These are phyloP conservation scores for Liodrosophila aerea DNA, from an alignment of 2,888 invertebrate genomes.

Conservation along the genomic window DNA sequence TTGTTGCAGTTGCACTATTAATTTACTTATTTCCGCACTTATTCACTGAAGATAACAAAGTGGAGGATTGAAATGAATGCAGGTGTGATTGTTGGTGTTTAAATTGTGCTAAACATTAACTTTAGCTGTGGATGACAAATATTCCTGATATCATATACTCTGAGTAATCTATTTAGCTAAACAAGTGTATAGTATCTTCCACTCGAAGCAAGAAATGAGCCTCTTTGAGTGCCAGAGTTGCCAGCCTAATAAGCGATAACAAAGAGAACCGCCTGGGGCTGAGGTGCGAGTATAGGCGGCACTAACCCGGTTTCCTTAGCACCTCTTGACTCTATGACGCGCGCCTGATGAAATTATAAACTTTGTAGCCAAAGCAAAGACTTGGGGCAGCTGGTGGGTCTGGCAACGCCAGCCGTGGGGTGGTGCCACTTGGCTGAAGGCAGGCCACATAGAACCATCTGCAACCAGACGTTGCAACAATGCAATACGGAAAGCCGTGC, in stretches of 20 bases:
- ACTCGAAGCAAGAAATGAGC: no score
- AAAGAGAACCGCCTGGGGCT: constrained; percentile 32
- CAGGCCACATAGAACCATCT: constrained; percentile 2
- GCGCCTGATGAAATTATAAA: constrained; percentile 67
- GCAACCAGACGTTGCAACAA: constrained; percentile 21
- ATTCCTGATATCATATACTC: no score
- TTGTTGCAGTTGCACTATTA: neutral
- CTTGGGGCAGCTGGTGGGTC: constrained; percentile 3
- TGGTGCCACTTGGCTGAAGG: neutral
- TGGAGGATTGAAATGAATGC: no score
- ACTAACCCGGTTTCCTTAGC: constrained; percentile 64
- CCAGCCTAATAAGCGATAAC: constrained; percentile 17
- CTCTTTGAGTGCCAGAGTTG: no score
- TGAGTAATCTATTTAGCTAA: no score
- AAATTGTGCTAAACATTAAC: no score
- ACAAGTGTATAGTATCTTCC: no score
- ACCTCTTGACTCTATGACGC: constrained; percentile 37
- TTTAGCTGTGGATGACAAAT: no score
- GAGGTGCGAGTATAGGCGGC: constrained; percentile 38
- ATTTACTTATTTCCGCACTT: neutral
- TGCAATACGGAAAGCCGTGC: constrained; percentile 1
- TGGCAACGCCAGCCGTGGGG: neutral
- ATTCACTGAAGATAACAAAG: no score
- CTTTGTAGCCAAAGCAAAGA: constrained; percentile 41
- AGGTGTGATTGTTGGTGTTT: no score